Percentiles rank a stretch among this genome's conserved stretches.
These are phyloP conservation scores for Helogale parvula DNA, from an alignment of 2,113 vertebrate genomes.

Conservation along the genomic window DNA sequence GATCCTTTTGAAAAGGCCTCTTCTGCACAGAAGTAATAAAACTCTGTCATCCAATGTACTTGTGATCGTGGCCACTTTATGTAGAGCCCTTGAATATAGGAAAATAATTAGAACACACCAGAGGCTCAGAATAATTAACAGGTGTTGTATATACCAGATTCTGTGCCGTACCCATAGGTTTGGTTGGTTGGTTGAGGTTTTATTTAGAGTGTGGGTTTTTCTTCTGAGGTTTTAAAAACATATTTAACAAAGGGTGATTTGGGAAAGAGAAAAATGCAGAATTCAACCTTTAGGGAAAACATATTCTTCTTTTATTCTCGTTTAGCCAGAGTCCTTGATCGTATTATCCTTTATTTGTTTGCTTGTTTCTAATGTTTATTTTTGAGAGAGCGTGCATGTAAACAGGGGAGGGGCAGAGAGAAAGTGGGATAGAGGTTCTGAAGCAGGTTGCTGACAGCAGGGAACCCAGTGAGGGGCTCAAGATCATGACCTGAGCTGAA, in stretches of 20 bases:
- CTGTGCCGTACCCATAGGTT: background rate
- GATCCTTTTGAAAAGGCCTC: constrained; percentile 39
- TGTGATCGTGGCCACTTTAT: constrained; percentile 15
- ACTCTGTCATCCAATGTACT: background rate
- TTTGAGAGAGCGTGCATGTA: no score
- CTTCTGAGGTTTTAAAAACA: background rate
- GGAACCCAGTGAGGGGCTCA: no score
- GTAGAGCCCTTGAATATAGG: background rate
- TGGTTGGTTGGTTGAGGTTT: background rate
- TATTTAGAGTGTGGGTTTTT: background rate
- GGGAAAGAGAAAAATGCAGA: background rate
- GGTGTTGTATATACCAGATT: background rate
- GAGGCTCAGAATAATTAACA: background rate
- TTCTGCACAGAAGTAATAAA: constrained; percentile 48
- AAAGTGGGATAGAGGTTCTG: no score
- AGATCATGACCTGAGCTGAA: no score
- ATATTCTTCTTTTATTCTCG: background rate
- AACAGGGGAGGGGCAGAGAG: no score
- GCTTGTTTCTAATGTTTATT: no score
- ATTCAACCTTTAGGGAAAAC: background rate
- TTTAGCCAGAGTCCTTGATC: background rate
- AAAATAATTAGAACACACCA: background rate
- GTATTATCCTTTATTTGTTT: background rate
- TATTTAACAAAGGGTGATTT: background rate
- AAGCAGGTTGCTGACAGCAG: no score